Evolutionary conservation across 2,888 invertebrate genomes (phyloP).

Genomic region (Amphiduros pacificus): DNA sequence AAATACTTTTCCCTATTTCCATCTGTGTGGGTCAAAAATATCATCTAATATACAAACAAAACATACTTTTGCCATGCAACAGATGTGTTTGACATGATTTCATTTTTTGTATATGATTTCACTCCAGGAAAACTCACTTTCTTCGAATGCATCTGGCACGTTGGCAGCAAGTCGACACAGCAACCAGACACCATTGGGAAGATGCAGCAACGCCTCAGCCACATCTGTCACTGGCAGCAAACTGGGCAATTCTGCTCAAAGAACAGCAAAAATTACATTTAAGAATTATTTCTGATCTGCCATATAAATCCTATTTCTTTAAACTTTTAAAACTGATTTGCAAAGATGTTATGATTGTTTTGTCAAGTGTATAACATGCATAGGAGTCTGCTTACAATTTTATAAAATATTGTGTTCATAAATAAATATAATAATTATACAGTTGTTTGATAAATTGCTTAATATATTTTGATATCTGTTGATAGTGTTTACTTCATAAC

Average conservation of each 20-base stretch:
- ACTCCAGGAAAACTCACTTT: constrained; percentile 70
- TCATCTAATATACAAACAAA: too few species aligned
- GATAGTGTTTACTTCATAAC: too few species aligned
- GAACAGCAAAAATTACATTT: not conserved
- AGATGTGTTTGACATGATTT: too few species aligned
- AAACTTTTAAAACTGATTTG: too few species aligned
- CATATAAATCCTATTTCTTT: not conserved
- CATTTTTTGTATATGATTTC: too few species aligned
- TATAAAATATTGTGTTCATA: not conserved
- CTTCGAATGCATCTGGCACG: constrained; percentile 88
- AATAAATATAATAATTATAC: not conserved
- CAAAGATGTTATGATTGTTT: too few species aligned
- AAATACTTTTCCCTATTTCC: too few species aligned
- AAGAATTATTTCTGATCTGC: not conserved
- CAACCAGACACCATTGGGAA: constrained; percentile 85
- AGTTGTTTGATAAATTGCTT: not conserved
- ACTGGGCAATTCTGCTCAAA: constrained; percentile 75
- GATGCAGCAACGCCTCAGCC: constrained; percentile 83
- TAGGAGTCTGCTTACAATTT: not conserved
- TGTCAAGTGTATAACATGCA: too few species aligned
- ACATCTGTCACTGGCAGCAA: constrained; percentile 78
- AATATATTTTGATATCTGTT: not conserved
- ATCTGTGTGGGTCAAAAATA: too few species aligned
- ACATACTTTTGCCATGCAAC: too few species aligned
- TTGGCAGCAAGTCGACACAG: constrained; percentile 92